Evolutionary conservation across 2,113 vertebrate genomes (phyloP).

Genomic region (Aix galericulata): DNA sequence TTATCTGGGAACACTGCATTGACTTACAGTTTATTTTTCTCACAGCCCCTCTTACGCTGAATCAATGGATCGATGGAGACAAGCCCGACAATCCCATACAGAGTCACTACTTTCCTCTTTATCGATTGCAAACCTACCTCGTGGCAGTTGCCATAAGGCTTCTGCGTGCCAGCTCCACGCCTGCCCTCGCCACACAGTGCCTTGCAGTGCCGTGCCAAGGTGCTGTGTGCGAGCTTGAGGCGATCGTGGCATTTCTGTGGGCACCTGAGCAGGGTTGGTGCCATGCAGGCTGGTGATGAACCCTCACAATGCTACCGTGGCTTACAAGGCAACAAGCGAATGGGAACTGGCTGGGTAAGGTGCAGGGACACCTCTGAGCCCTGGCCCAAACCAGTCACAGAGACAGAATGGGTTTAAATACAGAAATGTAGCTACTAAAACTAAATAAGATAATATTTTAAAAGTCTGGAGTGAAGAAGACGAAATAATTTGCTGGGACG

Average conservation of each 20-base stretch:
- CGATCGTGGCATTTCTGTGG: not conserved
- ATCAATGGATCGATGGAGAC: not conserved
- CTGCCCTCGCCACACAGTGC: not conserved
- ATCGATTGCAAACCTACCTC: not conserved
- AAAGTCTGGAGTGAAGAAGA: not conserved
- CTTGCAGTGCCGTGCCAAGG: not conserved
- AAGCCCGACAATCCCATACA: not conserved
- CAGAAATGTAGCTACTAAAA: not conserved
- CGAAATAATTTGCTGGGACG: not conserved
- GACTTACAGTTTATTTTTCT: conserved; percentile 46
- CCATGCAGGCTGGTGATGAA: not conserved
- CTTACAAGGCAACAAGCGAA: not conserved
- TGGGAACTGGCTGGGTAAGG: not conserved
- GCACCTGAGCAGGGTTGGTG: accelerated
- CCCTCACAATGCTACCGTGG: not conserved
- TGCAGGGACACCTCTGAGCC: not conserved
- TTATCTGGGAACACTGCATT: conserved; percentile 10
- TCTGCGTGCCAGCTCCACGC: not conserved
- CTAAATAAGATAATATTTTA: accelerated
- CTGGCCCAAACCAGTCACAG: not conserved
- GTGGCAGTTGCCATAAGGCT: accelerated
- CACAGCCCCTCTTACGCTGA: not conserved
- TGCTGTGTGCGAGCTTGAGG: not conserved
- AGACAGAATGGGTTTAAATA: not conserved
- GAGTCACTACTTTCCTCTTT: not conserved